Base-by-base conservation (phyloP, 1,140 invertebrate genomes). In the Oedothorax gibbosus region DNA sequence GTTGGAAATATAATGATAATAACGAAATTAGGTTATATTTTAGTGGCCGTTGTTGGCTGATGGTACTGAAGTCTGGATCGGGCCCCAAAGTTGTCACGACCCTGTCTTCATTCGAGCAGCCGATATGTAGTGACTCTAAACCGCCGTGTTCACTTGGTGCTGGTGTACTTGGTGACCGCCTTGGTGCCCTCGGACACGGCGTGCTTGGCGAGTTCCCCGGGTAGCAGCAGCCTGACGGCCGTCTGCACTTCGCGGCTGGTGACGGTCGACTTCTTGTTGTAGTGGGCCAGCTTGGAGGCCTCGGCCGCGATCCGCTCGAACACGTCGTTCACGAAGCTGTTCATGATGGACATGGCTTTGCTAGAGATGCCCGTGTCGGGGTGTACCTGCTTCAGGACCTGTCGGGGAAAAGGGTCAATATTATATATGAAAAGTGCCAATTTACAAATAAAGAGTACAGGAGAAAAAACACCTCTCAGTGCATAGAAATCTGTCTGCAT, bases 251-350 rank as follows among this genome's bases (percentile, higher is more conserved):
- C 93, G 81, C 92, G 89, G 85, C 89, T 91, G 12, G 91, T 92
- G 87, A 93, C 92, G 69, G 90, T 92, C 0, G 92, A 92, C 4
- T 92, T 89, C 88, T 94, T 94, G 90, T 94, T 95, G 90, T 94
- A 94, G 86, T 94, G 93, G 9, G 93, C 92, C 85, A 95, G 88
- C 87, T 93, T 91, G 7, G 93, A 94, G 2, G 94, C 91, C 89
- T 95, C 94, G n/a, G 92, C 89, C 18, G 93, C 93, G 57, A 94
- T 93, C 18, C 90, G 80, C 79, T 91, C 90, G 86, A 91, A 91
- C 35, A 91, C 89, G 82, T 91, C 90, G 77, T 91, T 91, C 35
- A 91, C 91, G 87, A 91, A 91, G 10, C 89, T 90, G 87, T 92
- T 92, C 91, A 91, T 91, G 87, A 92, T 91, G 49, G 89, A 90